phyloP scores from a whole-genome alignment of 2,888 invertebrate genomes.

The Lasius fuliginosus region DNA sequence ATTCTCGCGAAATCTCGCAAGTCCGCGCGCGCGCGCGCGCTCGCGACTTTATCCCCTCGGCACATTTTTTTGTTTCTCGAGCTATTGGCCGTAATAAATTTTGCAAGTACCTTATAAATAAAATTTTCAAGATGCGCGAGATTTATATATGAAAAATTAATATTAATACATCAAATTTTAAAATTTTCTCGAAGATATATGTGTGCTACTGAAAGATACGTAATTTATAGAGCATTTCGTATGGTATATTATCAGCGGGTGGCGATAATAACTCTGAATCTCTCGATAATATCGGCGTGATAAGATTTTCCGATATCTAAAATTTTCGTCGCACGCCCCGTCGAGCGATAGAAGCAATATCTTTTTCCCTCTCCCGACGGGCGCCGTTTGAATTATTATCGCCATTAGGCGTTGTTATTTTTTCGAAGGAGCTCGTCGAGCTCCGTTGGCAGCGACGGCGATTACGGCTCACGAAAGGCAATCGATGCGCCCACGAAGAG shows the following conservation, averaged over 20 bases:
- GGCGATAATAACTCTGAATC: not conserved
- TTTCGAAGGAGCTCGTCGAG: constrained; percentile 53
- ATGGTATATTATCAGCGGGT: not conserved
- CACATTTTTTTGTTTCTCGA: not conserved
- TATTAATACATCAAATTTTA: not conserved
- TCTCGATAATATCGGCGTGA: not conserved
- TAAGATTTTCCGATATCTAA: not conserved
- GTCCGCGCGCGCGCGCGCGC: not conserved
- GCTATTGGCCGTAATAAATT: not conserved
- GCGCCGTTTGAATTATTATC: constrained; percentile 67
- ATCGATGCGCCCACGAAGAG: constrained; percentile 59
- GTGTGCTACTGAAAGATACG: not conserved
- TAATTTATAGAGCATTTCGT: not conserved
- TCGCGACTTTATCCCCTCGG: not conserved
- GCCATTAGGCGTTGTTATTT: constrained; percentile 67
- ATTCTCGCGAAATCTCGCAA: constrained; percentile 44
- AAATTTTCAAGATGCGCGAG: not conserved
- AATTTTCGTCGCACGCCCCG: not conserved
- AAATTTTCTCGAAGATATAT: constrained; percentile 1
- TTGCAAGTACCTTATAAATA: not conserved
- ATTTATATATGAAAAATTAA: not conserved
- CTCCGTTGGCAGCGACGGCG: constrained; percentile 51
- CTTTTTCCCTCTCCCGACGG: constrained; percentile 28
- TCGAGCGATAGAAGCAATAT: constrained; percentile 7
- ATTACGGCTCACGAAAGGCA: constrained; percentile 44